phyloP scores from a whole-genome alignment of 2,797 vertebrate genomes.

The Pseudocheirus occidentalis region DNA sequence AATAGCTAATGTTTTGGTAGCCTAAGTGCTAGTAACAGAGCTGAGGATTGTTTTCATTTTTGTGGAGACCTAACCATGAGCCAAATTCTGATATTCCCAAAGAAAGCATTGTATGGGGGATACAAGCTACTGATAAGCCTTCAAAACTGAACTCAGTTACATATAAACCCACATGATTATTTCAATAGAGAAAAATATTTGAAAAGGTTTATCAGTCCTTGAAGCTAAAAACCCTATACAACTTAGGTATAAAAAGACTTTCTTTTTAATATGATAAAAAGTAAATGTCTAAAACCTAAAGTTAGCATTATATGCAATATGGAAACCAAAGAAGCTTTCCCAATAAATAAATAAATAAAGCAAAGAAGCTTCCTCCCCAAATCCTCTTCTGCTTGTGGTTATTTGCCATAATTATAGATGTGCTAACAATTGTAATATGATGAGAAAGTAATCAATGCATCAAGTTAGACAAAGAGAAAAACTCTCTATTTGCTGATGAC shows the following conservation, averaged over 20 bases:
- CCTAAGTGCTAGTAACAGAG: too few relatives aligned
- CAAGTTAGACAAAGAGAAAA: not conserved
- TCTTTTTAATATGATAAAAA: not conserved
- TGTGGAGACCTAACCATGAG: too few relatives aligned
- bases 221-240: not conserved
- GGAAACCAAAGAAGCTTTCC: not conserved
- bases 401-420: not conserved
- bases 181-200: not conserved
- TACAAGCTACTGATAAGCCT: too few relatives aligned
- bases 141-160: too few relatives aligned
- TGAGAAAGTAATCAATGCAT: not conserved
- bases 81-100: too few relatives aligned
- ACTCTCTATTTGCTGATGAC: not conserved
- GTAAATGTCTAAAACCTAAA: not conserved
- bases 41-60: too few relatives aligned
- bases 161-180: not conserved
- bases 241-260: not conserved
- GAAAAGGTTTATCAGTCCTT: not conserved
- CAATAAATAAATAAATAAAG: not conserved
- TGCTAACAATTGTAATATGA: not conserved
- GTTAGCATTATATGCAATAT: not conserved
- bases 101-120: too few relatives aligned
- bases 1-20: too few relatives aligned
- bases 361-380: not conserved
- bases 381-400: not conserved